Conservation (phyloP, 2,888 invertebrate species). For the Drosophila colorata region DNA sequence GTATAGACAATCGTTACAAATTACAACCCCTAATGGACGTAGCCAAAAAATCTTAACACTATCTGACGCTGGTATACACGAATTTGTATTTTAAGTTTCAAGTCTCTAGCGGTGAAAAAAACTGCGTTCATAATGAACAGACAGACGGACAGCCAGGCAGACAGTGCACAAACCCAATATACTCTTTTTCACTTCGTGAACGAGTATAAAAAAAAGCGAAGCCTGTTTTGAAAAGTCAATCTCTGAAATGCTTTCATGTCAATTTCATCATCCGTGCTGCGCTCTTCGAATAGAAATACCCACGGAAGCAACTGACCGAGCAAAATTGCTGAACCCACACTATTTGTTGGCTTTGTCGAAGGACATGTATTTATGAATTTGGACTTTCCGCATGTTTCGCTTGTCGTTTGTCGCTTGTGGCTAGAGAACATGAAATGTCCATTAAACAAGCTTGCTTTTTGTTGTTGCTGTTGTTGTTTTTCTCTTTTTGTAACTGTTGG, state of each 20-base stretch:
- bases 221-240: conserved; percentile 5
- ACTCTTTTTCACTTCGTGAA: too few species aligned
- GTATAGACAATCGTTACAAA: too few species aligned
- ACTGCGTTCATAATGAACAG: too few species aligned
- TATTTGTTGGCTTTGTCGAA: conserved; percentile 25
- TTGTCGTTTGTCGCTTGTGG: conserved; percentile 13
- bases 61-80: too few species aligned
- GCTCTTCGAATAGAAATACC: conserved; percentile 2
- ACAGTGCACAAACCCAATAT: too few species aligned
- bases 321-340: conserved; percentile 23
- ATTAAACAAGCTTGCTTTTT: conserved; percentile 56
- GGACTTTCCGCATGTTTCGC: conserved; percentile 34
- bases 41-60: too few species aligned
- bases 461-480: conserved; percentile 18
- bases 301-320: conserved; percentile 27
- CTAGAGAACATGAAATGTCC: conserved; percentile 54
- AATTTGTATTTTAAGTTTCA: too few species aligned
- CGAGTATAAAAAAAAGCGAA: not conserved
- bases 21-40: too few species aligned
- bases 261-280: conserved; percentile 1
- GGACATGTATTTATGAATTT: conserved; percentile 35
- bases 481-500: conserved; percentile 22
- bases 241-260: conserved; percentile 4
- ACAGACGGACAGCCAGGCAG: too few species aligned
- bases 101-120: too few species aligned